Evolutionary conservation across 64 coral and sea anemone species (phyloP).

Genomic region (Montipora cactus): DNA sequence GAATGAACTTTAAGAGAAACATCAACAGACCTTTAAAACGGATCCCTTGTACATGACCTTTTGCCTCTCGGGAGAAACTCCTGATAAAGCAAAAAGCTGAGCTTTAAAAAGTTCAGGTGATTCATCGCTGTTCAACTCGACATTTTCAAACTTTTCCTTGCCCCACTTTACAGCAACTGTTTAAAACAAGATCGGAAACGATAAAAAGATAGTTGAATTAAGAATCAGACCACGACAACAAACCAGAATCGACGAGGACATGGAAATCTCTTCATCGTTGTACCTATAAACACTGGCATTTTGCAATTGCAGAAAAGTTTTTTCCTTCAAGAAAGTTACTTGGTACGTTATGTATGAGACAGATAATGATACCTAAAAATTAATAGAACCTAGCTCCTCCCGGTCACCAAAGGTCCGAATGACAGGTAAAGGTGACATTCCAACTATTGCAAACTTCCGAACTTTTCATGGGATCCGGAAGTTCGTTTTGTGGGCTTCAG

Average conservation of each 20-base stretch:
- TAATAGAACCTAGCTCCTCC: not conserved
- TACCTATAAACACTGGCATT: slow-evolving; percentile 71
- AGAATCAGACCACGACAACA: not conserved
- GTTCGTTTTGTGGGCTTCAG: not conserved
- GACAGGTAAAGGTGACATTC: not conserved
- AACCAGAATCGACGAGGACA: not conserved
- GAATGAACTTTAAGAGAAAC: not conserved
- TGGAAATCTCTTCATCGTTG: not conserved
- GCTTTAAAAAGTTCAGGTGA: slow-evolving; percentile 94
- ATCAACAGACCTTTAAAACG: slow-evolving; percentile 81
- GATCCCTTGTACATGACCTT: slow-evolving; percentile 98
- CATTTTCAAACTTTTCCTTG: slow-evolving; percentile 94
- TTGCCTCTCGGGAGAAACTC: slow-evolving; percentile 95
- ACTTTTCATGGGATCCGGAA: not conserved
- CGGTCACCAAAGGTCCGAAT: not conserved
- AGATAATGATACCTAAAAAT: not conserved
- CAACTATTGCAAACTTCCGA: not conserved
- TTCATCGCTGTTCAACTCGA: slow-evolving; percentile 94
- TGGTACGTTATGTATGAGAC: not conserved
- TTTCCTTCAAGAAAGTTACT: not conserved
- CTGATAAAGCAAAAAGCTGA: slow-evolving; percentile 92
- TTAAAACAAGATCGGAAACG: slow-evolving; percentile 25
- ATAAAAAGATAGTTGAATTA: not conserved
- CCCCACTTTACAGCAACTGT: slow-evolving; percentile 94
- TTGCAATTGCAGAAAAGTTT: slow-evolving; percentile 32